These are phyloP conservation scores for Leptodactylus fuscus DNA, from an alignment of 2,113 vertebrate species.

Conservation along the genomic window DNA sequence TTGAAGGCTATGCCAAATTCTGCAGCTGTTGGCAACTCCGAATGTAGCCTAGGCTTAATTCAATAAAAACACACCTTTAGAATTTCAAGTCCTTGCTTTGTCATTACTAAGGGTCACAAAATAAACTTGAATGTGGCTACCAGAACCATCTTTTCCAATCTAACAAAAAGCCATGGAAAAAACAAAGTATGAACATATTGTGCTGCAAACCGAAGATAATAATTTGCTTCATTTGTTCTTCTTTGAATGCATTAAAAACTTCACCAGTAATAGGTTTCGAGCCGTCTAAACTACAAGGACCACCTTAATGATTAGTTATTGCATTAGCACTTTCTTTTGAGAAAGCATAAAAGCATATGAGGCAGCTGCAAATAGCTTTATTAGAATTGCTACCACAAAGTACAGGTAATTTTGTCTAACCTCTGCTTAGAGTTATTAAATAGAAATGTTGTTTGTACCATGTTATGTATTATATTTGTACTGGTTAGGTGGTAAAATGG, in stretches of 20 bases:
- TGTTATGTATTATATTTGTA: slow-evolving; percentile 1
- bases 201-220: slow-evolving; percentile 31
- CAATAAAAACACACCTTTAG: slow-evolving; percentile 45
- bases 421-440: slow-evolving; percentile 29
- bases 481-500: not conserved
- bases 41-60: slow-evolving; percentile 16
- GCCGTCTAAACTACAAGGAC: slow-evolving; percentile 2
- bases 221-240: slow-evolving; percentile 34
- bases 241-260: slow-evolving; percentile 34
- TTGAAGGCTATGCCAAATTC: slow-evolving; percentile 40
- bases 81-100: slow-evolving; percentile 20
- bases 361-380: slow-evolving; percentile 28
- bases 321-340: slow-evolving; percentile 19
- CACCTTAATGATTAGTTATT: slow-evolving; percentile 31
- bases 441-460: slow-evolving; percentile 1
- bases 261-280: not conserved
- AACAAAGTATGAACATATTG: not conserved
- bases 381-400: slow-evolving; percentile 17
- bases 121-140: slow-evolving; percentile 38
- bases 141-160: slow-evolving; percentile 26
- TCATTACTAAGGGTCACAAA: not conserved
- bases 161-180: slow-evolving; percentile 27
- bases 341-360: slow-evolving; percentile 26
- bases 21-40: slow-evolving; percentile 48
- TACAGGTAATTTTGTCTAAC: slow-evolving; percentile 10